phyloP scores from a whole-genome alignment of 2,888 invertebrate genomes.

The Sabellastarte sp. region DNA sequence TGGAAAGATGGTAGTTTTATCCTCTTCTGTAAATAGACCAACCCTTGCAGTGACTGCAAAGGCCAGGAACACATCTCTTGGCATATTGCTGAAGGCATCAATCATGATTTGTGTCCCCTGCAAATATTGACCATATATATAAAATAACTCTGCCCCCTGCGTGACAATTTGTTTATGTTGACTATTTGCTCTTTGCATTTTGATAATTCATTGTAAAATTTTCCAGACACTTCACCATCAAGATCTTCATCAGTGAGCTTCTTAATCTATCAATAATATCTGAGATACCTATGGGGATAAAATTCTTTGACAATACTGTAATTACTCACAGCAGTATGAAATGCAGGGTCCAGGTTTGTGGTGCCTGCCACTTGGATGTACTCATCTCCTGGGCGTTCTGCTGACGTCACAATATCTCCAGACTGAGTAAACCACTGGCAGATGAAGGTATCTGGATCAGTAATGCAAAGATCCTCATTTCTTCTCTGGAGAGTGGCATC shows the following conservation, averaged over 20 bases:
- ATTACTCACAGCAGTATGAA: not conserved
- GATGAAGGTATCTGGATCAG: not conserved
- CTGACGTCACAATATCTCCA: not conserved
- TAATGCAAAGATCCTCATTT: not conserved
- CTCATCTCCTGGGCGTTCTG: not conserved
- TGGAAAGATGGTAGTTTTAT: conserved; percentile 21
- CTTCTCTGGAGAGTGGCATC: too few relatives aligned
- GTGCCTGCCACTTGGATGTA: not conserved
- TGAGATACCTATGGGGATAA: too few relatives aligned
- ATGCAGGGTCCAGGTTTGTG: not conserved
- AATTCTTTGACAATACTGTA: too few relatives aligned
- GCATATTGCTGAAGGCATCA: conserved; percentile 6
- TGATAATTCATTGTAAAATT: too few relatives aligned
- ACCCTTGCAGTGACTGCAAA: conserved; percentile 12
- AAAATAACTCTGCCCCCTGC: too few relatives aligned
- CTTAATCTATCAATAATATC: too few relatives aligned
- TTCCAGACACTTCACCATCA: too few relatives aligned
- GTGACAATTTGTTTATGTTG: too few relatives aligned
- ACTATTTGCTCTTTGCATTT: too few relatives aligned
- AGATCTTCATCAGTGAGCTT: too few relatives aligned
- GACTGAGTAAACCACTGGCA: not conserved
- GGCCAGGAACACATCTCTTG: conserved; percentile 2
- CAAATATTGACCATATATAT: too few relatives aligned
- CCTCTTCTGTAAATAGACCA: conserved; percentile 26
- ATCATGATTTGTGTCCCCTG: conserved; percentile 11